Conservation (phyloP, 2,888 invertebrate species). For the Caenorhabditis japonica region DNA sequence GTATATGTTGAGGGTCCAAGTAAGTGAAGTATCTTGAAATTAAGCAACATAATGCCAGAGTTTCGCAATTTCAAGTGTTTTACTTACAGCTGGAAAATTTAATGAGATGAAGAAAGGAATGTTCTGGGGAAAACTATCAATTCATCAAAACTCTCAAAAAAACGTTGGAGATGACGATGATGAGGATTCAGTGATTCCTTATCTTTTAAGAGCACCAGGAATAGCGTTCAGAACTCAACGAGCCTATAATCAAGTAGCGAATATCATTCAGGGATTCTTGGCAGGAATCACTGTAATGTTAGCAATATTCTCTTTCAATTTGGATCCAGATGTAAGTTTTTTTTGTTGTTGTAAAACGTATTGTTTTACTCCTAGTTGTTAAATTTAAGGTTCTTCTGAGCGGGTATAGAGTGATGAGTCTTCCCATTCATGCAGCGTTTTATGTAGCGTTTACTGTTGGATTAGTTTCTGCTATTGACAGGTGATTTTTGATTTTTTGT, state of each 20-base stretch:
- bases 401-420: conserved; percentile 58
- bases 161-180: conserved; percentile 10
- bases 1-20: conserved; percentile 40
- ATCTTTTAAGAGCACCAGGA: conserved; percentile 14
- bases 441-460: conserved; percentile 53
- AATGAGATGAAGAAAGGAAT: conserved; percentile 42
- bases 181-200: conserved; percentile 31
- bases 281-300: conserved; percentile 66
- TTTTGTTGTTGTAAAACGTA: background rate
- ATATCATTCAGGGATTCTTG: conserved; percentile 60
- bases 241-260: conserved; percentile 23
- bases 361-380: background rate
- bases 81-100: conserved; percentile 28
- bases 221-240: conserved; percentile 30
- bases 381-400: conserved; percentile 51
- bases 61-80: background rate
- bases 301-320: conserved; percentile 65
- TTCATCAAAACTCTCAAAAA: background rate
- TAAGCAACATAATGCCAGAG: background rate
- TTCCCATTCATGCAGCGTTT: conserved; percentile 58
- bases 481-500: conserved; percentile 21
- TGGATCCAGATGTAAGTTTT: conserved; percentile 54
- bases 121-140: conserved; percentile 15
- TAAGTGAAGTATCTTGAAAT: background rate
- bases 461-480: conserved; percentile 52